Percentiles rank a stretch among this genome's conserved stretches.
phyloP scores from a whole-genome alignment of 2,888 invertebrate species.

The Blastobasis lacticolella region DNA sequence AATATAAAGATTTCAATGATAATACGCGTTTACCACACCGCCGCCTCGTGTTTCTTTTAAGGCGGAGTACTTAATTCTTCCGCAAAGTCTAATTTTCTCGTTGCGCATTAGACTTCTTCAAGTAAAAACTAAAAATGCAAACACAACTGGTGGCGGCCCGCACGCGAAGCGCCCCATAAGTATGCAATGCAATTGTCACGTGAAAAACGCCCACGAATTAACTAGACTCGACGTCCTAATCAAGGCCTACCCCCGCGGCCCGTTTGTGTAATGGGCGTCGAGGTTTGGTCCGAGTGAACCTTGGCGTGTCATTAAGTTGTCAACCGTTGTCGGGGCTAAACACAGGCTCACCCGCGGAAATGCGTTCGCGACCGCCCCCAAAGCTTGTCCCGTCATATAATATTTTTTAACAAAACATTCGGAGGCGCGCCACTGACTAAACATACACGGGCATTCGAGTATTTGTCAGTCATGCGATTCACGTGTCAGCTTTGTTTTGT shows the following conservation, averaged over 20 bases:
- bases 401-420: neutral
- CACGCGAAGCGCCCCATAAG: too few relatives aligned
- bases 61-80: neutral
- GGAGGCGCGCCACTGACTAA: neutral
- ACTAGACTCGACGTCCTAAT: too few relatives aligned
- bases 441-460: neutral
- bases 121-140: neutral
- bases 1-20: slow-evolving; percentile 7
- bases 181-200: too few relatives aligned
- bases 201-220: neutral
- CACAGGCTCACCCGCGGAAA: slow-evolving; percentile 12
- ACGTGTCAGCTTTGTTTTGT: neutral
- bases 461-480: neutral
- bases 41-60: neutral
- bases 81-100: neutral
- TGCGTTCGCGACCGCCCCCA: slow-evolving; percentile 6
- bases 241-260: too few relatives aligned
- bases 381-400: slow-evolving; percentile 9
- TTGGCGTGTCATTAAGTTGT: slow-evolving; percentile 22
- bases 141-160: neutral
- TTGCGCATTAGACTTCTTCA: neutral
- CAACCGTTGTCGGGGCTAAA: slow-evolving; percentile 18
- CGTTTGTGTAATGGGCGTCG: neutral
- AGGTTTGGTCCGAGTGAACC: slow-evolving; percentile 1
- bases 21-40: neutral